Base-by-base conservation (phyloP, 2,888 invertebrate genomes). In the Sericinus montela region DNA sequence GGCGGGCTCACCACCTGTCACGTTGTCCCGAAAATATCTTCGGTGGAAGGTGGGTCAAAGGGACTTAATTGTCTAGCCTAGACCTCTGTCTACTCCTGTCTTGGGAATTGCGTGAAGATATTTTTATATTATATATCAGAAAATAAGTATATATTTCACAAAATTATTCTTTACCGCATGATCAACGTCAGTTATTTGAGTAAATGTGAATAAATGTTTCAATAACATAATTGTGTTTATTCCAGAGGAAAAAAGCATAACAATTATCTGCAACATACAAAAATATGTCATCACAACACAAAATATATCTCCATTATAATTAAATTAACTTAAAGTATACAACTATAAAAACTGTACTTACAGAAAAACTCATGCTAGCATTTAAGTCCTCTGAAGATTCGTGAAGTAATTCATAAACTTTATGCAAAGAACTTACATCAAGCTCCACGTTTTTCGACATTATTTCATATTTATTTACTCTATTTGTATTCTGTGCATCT, bases 311-410 rank as follows among this genome's bases (percentile, higher is more conserved):
- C n/a, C n/a, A n/a, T n/a, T n/a, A n/a, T n/a, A n/a, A n/a, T n/a
- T n/a, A n/a, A n/a, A n/a, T n/a, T n/a, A n/a, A n/a, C n/a, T n/a
- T n/a, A n/a, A n/a, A n/a, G n/a, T n/a, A n/a, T n/a, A n/a, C 2
- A 19, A 19, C 19, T 5, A 11, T 30, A 25, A 25, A 32, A 16
- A 11, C 13, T 4, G 7, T 1, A 44, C 49, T 34, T 35, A 49
- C 49, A 1, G 49, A 15, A 44, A 44, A 49, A 39, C 49, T 44
- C 49, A 49, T 49, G 16, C 28, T 44, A 1, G 39, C 13, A 35
- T 49, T 49, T 34, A 49, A 19, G n/a, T 44, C 39, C 6, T 44
- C 44, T 5, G 44, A 44, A 10, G 28, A 28, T 15, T 49, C 15
- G 13, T 49, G 49, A 13, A 49, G 14, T 35, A 44, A 39, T 34